Percentiles rank a stretch among this genome's conserved stretches.
Conservation (phyloP, 2,888 invertebrate genomes). For the Pimpla rufipes region DNA sequence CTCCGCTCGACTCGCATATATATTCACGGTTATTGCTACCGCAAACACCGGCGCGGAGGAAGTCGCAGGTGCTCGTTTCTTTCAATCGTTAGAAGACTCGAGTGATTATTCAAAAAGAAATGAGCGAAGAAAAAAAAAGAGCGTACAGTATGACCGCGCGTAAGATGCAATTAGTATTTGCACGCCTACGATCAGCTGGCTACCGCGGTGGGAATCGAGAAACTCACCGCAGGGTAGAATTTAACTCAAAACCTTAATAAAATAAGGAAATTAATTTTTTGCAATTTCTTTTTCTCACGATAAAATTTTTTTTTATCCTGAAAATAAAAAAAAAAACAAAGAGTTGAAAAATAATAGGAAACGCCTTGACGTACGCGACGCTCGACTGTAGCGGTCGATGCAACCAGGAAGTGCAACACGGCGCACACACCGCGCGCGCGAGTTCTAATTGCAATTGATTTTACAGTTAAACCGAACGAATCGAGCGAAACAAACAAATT, state of each 20-base stretch:
- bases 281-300: too few species aligned
- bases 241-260: too few species aligned
- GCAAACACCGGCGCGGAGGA: slow-evolving; percentile 62
- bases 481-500: slow-evolving; percentile 61
- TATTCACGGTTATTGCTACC: slow-evolving; percentile 29
- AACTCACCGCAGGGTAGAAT: too few species aligned
- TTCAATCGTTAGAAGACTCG: slow-evolving; percentile 43
- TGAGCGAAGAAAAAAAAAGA: too few species aligned
- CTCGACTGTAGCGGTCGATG: background rate
- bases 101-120: slow-evolving; percentile 49
- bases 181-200: too few species aligned
- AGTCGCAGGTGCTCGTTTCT: slow-evolving; percentile 57
- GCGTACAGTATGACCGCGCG: slow-evolving; percentile 44
- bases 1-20: background rate
- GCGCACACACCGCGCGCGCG: background rate
- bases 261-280: too few species aligned
- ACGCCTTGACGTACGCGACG: too few species aligned
- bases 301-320: too few species aligned
- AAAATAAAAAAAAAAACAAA: too few species aligned
- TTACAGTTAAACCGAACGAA: slow-evolving; percentile 40
- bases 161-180: background rate
- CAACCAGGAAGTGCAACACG: background rate
- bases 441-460: slow-evolving; percentile 59
- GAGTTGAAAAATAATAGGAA: too few species aligned
- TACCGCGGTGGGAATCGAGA: too few species aligned